These are phyloP conservation scores for Gymnopithys bicolor DNA, from an alignment of 2,797 vertebrate genomes.

Conservation along the genomic window DNA sequence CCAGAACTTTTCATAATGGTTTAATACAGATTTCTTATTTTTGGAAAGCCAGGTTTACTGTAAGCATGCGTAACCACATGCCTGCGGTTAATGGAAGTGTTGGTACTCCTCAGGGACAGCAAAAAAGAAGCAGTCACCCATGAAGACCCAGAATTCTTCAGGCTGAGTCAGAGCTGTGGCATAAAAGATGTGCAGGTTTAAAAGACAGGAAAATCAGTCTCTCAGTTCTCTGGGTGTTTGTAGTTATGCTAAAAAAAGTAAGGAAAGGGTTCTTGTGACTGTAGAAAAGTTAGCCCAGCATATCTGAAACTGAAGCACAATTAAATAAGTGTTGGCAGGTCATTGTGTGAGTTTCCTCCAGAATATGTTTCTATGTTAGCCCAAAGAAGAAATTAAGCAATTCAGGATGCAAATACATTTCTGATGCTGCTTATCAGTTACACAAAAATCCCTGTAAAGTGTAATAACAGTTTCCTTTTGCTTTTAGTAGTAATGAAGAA, in stretches of 20 bases:
- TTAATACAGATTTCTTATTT: background rate
- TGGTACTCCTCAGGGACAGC: background rate
- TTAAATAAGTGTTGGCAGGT: background rate
- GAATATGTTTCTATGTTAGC: background rate
- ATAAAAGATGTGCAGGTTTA: background rate
- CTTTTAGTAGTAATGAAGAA: background rate
- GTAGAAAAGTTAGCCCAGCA: background rate
- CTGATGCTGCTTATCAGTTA: background rate
- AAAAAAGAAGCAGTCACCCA: slow-evolving; percentile 43
- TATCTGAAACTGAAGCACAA: background rate
- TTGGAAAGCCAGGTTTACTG: background rate
- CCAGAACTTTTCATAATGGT: background rate
- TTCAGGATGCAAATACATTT: background rate
- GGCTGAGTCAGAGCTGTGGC: slow-evolving; percentile 11
- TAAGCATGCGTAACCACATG: background rate
- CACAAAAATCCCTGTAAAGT: background rate
- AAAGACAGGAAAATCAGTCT: background rate
- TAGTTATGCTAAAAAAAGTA: background rate
- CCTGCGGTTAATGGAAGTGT: slow-evolving; percentile 2
- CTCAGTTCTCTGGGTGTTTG: background rate
- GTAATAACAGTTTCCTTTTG: background rate
- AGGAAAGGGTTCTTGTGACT: background rate
- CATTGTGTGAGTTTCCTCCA: background rate
- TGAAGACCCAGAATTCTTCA: slow-evolving; percentile 24
- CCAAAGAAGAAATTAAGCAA: background rate